Conservation (phyloP, 2,888 invertebrate species). For the Alloscopus bannaensis region DNA sequence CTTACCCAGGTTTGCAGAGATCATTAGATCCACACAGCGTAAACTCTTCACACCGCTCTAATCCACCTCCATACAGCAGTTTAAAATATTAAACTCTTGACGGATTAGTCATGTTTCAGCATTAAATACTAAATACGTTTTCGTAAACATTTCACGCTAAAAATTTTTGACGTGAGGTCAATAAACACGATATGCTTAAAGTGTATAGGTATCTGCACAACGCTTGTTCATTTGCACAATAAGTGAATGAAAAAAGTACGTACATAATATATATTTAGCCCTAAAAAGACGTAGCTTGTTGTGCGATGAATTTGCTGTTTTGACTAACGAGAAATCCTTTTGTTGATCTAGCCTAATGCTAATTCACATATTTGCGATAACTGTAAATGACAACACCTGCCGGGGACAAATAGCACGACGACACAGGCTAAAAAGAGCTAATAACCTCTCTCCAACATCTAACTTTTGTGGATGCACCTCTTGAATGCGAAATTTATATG, state of each 20-base stretch:
- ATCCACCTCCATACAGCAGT: conserved; percentile 36
- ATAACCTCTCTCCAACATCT: too few species aligned
- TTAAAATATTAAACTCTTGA: conserved; percentile 11
- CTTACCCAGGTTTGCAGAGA: neutral
- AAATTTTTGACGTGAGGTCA: neutral
- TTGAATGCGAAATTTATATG: too few species aligned
- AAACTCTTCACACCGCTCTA: neutral
- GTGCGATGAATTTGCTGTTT: too few species aligned
- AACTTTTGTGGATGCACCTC: too few species aligned
- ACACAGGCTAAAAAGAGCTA: neutral
- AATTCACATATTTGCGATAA: neutral
- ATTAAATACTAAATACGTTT: neutral
- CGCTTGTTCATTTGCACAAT: neutral
- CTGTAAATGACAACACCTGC: neutral
- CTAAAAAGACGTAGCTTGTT: too few species aligned
- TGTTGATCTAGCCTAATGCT: too few species aligned
- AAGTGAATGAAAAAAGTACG: neutral
- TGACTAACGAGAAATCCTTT: too few species aligned
- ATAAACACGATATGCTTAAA: neutral
- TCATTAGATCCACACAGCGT: neutral
- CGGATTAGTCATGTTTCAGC: neutral
- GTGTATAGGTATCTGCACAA: neutral
- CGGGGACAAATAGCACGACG: neutral
- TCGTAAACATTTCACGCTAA: neutral
- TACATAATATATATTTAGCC: neutral